These are phyloP conservation scores for Xestia sexstrigata DNA, from an alignment of 2,888 invertebrate genomes.

Conservation along the genomic window DNA sequence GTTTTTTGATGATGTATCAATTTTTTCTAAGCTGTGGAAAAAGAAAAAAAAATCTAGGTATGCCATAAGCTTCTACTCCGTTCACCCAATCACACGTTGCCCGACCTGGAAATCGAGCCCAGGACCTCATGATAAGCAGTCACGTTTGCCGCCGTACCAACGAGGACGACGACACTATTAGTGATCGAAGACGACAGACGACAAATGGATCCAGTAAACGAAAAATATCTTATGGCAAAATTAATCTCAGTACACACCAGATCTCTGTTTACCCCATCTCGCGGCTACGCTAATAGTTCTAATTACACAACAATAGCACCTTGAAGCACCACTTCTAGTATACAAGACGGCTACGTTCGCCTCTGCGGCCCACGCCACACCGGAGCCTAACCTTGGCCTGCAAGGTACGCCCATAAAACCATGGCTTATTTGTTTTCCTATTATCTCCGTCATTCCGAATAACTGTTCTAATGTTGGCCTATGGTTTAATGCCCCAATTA, in stretches of 20 bases:
- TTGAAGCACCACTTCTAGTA: constrained; percentile 31
- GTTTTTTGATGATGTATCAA: no score
- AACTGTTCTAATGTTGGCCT: constrained; percentile 54
- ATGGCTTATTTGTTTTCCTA: constrained; percentile 58
- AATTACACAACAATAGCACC: constrained; percentile 47
- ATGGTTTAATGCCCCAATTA: constrained; percentile 57
- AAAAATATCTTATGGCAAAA: neutral
- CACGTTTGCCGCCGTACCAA: neutral
- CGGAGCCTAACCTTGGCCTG: constrained; percentile 65
- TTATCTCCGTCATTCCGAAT: constrained; percentile 60
- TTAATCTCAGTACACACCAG: neutral
- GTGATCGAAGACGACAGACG: neutral
- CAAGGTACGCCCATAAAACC: constrained; percentile 53
- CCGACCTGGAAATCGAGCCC: neutral
- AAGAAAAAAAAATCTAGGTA: no score
- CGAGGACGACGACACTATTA: neutral
- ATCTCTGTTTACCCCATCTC: constrained; percentile 7
- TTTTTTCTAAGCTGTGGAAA: no score
- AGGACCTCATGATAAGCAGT: neutral
- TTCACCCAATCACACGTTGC: no score
- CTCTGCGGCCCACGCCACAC: constrained; percentile 39
- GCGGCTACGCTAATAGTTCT: constrained; percentile 26
- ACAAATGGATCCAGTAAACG: neutral
- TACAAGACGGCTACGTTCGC: constrained; percentile 24
- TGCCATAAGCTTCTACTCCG: no score